Evolutionary conservation across 1,140 invertebrate species (phyloP), one percentile per base, ranked within the genome.

Genomic region (Eurosta solidaginis): DNA sequence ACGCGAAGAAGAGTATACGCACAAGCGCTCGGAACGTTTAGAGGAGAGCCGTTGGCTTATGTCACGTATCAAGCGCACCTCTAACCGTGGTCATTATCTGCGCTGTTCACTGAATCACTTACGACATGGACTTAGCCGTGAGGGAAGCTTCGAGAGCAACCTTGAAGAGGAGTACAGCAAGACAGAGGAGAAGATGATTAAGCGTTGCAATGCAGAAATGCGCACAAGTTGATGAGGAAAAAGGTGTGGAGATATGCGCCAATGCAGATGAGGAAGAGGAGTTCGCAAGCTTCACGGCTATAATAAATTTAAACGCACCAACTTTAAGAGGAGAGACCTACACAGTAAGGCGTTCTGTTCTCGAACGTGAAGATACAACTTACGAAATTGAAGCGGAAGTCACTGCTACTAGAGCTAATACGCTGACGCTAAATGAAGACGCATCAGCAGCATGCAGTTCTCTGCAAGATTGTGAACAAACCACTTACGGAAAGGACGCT

Each of bases 11-110:
- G 90, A 92, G 81, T 89, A 90, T 45, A 87, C 92, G 3, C 89
- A 90, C 10, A 89, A 90, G n/a, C 88, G 92, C 40, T 91, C 92
- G 22, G 91, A 90, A 74, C 88, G 94, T 40, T 84, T 95, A 29
- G 91, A 90, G 79, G 92, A 95, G 82, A 92, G 92, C 36, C 89
- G 91, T 52, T 89, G 91, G 82, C 82, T 95, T 3, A 90, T 94
- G 81, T 90, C 90, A 4, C 92, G 92, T 87, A 92, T 93, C 83
- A 90, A 85, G 4, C 78, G 81, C 10, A 86, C 85, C 0, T 82
- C 86, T 0, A 88, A 89, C 75, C 88, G 89, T 40, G 87, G 88
- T 4, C 88, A 87, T 4, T 84, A 88, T 10, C 88, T 89, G 0
- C 89, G 81, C 27, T 85, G 83, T n/a, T 85, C 83, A 0, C 74